Conservation (phyloP, 1,140 invertebrate genomes). For the Tenebrio molitor region DNA sequence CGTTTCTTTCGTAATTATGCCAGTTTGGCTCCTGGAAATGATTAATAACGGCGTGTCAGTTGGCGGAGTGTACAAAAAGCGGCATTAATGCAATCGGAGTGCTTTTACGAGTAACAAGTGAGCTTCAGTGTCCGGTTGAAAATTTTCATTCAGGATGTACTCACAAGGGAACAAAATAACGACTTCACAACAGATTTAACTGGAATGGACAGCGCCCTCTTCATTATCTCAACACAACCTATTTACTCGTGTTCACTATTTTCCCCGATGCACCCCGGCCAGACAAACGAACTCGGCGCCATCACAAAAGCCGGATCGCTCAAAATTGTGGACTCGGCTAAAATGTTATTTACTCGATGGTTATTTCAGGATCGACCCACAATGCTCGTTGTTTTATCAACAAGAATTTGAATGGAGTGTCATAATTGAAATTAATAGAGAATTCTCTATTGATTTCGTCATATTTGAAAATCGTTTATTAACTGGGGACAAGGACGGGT, state of each 20-base stretch:
- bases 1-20: no score
- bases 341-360: conserved; percentile 54
- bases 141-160: conserved; percentile 38
- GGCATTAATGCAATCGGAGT: conserved; percentile 7
- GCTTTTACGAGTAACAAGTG: conserved; percentile 23
- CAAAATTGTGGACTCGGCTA: conserved; percentile 45
- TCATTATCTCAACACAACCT: conserved; percentile 62
- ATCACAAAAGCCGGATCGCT: background rate
- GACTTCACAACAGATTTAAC: conserved; percentile 60
- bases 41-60: no score
- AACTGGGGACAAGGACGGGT: background rate
- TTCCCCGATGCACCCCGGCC: conserved; percentile 37
- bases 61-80: no score
- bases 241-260: conserved; percentile 56
- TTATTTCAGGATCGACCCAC: conserved; percentile 54
- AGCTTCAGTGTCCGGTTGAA: conserved; percentile 24
- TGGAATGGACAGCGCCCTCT: conserved; percentile 60
- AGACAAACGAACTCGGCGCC: conserved; percentile 10
- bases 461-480: conserved; percentile 27
- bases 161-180: conserved; percentile 54
- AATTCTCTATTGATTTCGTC: conserved; percentile 50
- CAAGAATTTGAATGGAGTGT: conserved; percentile 52
- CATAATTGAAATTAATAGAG: conserved; percentile 57
- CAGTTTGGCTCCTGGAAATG: no score
- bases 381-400: conserved; percentile 53